phyloP scores from a whole-genome alignment of 2,888 invertebrate species.

The Thysanoteuthis rhombus region DNA sequence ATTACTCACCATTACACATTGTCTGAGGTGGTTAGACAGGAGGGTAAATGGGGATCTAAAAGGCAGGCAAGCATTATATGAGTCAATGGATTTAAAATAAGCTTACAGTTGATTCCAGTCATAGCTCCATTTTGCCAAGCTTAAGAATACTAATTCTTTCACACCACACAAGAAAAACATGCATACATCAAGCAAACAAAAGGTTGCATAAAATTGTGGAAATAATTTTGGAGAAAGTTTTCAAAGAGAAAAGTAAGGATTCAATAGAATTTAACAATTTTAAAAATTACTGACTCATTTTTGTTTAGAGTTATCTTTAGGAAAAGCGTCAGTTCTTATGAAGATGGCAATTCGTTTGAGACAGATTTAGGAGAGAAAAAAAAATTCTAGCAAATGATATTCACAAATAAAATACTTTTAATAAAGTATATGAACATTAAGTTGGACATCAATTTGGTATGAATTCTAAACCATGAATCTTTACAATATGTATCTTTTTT shows the following conservation, averaged over 20 bases:
- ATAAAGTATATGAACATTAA: background rate
- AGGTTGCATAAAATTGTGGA: background rate
- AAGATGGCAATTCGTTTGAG: background rate
- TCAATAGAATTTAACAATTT: background rate
- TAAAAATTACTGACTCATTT: too few species aligned
- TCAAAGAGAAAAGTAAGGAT: background rate
- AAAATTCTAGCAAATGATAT: background rate
- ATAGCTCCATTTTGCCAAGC: background rate
- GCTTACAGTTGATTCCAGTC: background rate
- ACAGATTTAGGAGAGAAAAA: background rate
- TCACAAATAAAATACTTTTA: background rate
- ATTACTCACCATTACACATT: background rate
- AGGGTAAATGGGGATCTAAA: background rate
- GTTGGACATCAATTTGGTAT: background rate
- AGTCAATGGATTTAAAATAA: background rate
- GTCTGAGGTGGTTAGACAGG: background rate
- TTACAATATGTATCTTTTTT: background rate
- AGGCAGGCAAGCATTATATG: background rate
- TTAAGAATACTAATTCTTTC: too few species aligned
- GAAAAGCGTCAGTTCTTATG: background rate
- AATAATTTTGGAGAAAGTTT: background rate
- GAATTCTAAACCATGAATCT: background rate
- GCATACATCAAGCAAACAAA: background rate
- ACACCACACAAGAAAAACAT: background rate
- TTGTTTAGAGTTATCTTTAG: too few species aligned